phyloP scores from a whole-genome alignment of 2,797 vertebrate genomes.

The Myotis planiceps region DNA sequence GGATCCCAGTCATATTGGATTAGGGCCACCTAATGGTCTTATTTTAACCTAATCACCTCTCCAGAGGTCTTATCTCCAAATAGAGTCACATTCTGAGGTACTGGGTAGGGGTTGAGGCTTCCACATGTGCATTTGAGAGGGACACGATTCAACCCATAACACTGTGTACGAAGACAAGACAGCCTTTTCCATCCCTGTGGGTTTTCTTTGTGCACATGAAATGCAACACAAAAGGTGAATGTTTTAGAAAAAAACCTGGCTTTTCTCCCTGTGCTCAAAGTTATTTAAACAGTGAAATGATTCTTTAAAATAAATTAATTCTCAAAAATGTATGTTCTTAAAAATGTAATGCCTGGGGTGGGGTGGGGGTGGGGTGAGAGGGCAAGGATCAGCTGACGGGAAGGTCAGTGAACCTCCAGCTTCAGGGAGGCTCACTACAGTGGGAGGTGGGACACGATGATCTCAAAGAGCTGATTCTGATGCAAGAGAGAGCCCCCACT shows the following conservation, averaged over 20 bases:
- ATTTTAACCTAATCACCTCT: not conserved
- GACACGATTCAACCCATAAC: not conserved
- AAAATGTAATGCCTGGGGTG: not conserved
- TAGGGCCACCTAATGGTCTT: not conserved
- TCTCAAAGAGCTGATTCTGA: not conserved
- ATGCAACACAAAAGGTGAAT: not conserved
- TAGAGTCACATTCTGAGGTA: not conserved
- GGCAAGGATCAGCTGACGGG: not conserved
- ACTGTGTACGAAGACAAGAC: not conserved
- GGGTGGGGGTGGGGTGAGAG: not conserved
- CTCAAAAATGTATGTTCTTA: not conserved
- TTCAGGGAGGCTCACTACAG: not conserved
- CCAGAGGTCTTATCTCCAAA: not conserved
- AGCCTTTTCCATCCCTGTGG: not conserved
- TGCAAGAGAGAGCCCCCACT: not conserved
- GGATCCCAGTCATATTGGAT: not conserved
- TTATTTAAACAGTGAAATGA: conserved; percentile 12
- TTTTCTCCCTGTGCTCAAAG: not conserved
- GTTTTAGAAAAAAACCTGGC: conserved; percentile 7
- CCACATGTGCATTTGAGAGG: not conserved
- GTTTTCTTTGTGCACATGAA: not conserved
- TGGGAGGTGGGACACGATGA: not conserved
- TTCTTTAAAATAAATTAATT: conserved; percentile 14
- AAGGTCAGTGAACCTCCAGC: not conserved
- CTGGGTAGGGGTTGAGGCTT: not conserved